Conservation (phyloP, 2,797 vertebrate genomes). For the Lepidocolaptes lacrymiger region DNA sequence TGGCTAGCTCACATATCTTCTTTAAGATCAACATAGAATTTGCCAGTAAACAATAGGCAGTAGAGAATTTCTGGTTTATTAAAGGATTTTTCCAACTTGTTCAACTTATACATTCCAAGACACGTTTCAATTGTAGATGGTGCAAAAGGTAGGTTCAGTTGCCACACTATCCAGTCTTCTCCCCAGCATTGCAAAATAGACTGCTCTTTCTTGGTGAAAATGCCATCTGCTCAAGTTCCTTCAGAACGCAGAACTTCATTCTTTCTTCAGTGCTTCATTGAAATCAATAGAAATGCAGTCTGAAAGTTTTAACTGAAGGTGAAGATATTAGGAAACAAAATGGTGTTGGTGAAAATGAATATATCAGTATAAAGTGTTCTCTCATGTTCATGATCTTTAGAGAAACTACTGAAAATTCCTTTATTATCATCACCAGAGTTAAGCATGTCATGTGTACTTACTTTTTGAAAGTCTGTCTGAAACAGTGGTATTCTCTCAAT, state of each 20-base stretch:
- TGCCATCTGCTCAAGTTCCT: background rate
- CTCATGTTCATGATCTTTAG: background rate
- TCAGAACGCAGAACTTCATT: background rate
- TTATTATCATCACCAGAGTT: background rate
- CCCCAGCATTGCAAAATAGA: background rate
- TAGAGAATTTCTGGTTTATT: background rate
- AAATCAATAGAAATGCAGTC: background rate
- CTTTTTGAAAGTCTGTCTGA: background rate
- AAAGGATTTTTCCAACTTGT: background rate
- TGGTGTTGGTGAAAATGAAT: background rate
- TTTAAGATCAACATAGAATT: background rate
- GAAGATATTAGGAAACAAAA: background rate
- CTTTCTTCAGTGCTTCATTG: background rate
- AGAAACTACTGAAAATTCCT: background rate
- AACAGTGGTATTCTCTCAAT: background rate
- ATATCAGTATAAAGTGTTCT: background rate
- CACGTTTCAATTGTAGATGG: background rate
- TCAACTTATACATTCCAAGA: background rate
- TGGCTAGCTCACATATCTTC: background rate
- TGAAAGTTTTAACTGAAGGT: background rate
- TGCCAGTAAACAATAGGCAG: background rate
- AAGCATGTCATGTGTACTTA: background rate
- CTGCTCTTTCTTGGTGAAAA: background rate
- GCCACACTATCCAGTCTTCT: background rate
- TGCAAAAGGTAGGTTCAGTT: background rate